Conservation (phyloP, 2,797 vertebrate species). For the Pyrocephalus nanus region DNA sequence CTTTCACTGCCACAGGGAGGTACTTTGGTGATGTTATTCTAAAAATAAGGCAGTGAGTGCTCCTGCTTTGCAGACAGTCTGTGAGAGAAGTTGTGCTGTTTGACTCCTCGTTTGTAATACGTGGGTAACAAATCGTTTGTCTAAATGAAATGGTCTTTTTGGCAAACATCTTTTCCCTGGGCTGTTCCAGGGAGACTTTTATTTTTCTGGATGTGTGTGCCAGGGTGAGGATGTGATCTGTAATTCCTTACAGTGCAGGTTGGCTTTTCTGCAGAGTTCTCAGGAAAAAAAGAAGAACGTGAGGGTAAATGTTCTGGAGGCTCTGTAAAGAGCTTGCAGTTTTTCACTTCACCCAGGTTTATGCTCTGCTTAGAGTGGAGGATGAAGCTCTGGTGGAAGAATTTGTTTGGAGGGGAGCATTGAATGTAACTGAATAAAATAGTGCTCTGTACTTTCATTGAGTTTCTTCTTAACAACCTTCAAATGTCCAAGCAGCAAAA, state of each 20-base stretch:
- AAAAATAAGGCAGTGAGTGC: neutral
- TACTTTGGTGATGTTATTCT: neutral
- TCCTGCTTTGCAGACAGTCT: neutral
- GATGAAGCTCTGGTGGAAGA: neutral
- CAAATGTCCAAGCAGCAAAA: neutral
- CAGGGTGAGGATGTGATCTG: neutral
- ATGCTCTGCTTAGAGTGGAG: neutral
- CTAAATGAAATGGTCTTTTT: neutral
- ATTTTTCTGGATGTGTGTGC: fast-evolving
- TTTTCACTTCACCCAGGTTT: neutral
- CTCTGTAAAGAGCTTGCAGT: neutral
- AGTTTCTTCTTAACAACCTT: neutral
- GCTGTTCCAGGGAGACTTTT: neutral
- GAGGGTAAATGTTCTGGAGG: neutral
- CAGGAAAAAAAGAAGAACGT: neutral
- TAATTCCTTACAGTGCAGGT: neutral
- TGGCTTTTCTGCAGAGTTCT: neutral
- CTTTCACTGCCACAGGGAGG: neutral
- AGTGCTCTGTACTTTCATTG: neutral
- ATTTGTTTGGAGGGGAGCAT: neutral
- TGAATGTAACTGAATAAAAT: neutral
- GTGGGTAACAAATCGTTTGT: neutral
- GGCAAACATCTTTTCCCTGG: neutral
- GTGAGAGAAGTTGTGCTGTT: neutral
- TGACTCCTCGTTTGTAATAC: neutral